Base-by-base conservation (phyloP, 2,797 vertebrate genomes). In the Chaetodon trifasciatus region DNA sequence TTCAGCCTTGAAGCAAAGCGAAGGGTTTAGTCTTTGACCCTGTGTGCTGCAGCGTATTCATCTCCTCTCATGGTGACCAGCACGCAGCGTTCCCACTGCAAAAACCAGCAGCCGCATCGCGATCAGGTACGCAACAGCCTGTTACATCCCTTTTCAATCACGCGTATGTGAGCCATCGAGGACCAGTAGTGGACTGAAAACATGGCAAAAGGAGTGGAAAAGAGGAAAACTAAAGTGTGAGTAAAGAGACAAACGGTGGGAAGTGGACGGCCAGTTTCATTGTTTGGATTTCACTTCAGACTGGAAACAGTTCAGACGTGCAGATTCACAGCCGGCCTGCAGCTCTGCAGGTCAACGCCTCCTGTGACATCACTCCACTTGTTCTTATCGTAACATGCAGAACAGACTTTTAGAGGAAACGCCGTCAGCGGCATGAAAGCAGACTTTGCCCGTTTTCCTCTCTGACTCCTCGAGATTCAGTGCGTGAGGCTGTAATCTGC, bases 1-100 rank as follows among this genome's bases (percentile, higher is more conserved):
- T 50, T 55, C 4, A 13, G 23, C 44, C 50, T 47, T 5, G 12
- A 37, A 52, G 58, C 64, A 78, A 74, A 83, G 63, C 52, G 71
- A 72, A 55, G 66, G 55, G 53, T 83, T 83, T 71, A 85, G 62
- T 67, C 75, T 88, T 76, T 90, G 83, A 88, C 78, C 82, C 19
- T 0, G 5, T 53, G 42, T 40, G 47, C 63, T 65, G 17, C 62
- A 79, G 21, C 28, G 53, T 74, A 76, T 83, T 83, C 42, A 62
- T 75, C 61, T 65, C 1, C 52, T 49, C 39, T 56, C 8, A 37
- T 13, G 32, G 49, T 70, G 53, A 66, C 44, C 55, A 37, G 11
- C n/a, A 1, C 19, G 13, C 60, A 15, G 40, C 5, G 24, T 64
- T 70, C 52, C 50, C 52, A 52, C n/a, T 57, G 49, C 42, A 60